A percentile compares a stretch with the other conserved stretches of the same genome.
These are phyloP conservation scores for Corythoichthys haematopterus DNA, from an alignment of 2,113 vertebrate genomes.

Conservation along the genomic window DNA sequence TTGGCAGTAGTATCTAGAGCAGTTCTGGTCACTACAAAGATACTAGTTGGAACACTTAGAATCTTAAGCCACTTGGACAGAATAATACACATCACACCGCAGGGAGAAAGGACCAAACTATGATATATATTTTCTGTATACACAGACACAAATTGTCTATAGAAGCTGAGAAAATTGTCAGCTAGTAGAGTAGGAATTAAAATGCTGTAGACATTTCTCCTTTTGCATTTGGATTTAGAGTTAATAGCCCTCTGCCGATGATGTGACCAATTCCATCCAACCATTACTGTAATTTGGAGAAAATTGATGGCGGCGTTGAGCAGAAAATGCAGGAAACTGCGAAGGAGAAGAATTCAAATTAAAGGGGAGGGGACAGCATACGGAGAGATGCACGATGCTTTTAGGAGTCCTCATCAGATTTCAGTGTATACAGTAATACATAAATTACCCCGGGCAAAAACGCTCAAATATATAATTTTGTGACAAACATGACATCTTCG, in stretches of 20 bases:
- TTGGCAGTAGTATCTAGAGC: not conserved
- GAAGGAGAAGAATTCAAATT: conserved; percentile 31
- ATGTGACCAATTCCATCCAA: conserved; percentile 41
- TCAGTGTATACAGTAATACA: conserved; percentile 62
- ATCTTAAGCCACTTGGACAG: not conserved
- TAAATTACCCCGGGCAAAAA: conserved; percentile 67
- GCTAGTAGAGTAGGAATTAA: conserved; percentile 5
- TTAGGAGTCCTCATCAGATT: conserved; percentile 51
- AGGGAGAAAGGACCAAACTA: not conserved
- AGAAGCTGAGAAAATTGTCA: not conserved
- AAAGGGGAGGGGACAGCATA: conserved; percentile 18
- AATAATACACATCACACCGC: not conserved
- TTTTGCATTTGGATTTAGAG: conserved; percentile 23
- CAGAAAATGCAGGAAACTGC: conserved; percentile 40
- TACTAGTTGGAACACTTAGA: not conserved
- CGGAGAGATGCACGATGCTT: conserved; percentile 24
- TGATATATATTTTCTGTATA: not conserved
- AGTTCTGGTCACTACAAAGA: not conserved
- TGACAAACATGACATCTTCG: conserved; percentile 66
- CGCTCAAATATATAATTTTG: conserved; percentile 67
- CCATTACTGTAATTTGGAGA: conserved; percentile 50
- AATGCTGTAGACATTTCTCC: conserved; percentile 34
- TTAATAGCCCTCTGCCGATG: conserved; percentile 19
- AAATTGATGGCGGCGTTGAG: conserved; percentile 36
- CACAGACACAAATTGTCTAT: not conserved